phyloP scores from a whole-genome alignment of 1,140 invertebrate species.

The Idris sp. region DNA sequence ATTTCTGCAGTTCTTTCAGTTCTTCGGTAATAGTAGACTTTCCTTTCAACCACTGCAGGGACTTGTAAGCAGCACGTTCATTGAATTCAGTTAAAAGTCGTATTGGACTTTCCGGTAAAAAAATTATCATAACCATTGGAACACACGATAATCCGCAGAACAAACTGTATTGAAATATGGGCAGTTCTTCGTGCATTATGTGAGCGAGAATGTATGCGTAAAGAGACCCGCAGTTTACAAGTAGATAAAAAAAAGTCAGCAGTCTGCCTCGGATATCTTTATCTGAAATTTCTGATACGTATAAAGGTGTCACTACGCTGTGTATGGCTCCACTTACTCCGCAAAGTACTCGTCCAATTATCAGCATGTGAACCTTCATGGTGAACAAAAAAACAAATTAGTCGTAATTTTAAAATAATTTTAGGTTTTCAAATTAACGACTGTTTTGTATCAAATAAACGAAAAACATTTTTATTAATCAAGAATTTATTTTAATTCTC shows the following conservation, averaged over 20 bases:
- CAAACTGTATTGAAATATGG: conserved; percentile 76
- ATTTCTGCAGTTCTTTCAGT: conserved; percentile 73
- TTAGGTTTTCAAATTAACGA: too few species aligned
- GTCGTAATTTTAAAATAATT: too few species aligned
- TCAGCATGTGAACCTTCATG: conserved; percentile 76
- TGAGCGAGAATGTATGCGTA: conserved; percentile 82
- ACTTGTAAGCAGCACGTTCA: conserved; percentile 78
- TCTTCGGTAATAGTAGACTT: conserved; percentile 77
- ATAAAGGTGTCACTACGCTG: conserved; percentile 85
- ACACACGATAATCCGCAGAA: conserved; percentile 80
- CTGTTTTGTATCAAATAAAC: too few species aligned
- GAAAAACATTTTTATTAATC: too few species aligned
- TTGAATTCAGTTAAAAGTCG: conserved; percentile 60
- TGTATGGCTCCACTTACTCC: conserved; percentile 84
- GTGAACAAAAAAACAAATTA: background rate
- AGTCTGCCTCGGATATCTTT: conserved; percentile 85
- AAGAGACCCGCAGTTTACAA: conserved; percentile 86
- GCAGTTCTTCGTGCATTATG: conserved; percentile 78
- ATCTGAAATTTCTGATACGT: conserved; percentile 89
- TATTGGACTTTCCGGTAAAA: conserved; percentile 85
- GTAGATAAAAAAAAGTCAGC: conserved; percentile 86
- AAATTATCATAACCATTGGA: conserved; percentile 72
- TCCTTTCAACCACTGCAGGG: conserved; percentile 83
- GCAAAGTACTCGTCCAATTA: conserved; percentile 84
- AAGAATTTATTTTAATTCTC: too few species aligned